These are phyloP conservation scores for Hemiscyllium ocellatum DNA, from an alignment of 2,113 vertebrate species.

Conservation along the genomic window DNA sequence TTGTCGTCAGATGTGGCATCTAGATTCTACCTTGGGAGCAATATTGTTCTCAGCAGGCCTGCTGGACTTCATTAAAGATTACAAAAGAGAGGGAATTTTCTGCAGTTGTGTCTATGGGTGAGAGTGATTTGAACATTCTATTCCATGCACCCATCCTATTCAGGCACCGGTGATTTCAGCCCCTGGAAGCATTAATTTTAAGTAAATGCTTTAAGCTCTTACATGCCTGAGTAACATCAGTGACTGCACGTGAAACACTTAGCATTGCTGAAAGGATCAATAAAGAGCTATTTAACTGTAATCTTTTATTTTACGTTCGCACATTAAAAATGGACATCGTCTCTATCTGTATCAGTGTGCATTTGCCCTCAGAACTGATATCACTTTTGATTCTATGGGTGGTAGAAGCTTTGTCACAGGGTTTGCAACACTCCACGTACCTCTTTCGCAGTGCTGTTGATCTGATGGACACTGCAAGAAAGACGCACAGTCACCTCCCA, in stretches of 20 bases:
- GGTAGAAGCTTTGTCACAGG: neutral
- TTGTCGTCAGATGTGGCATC: neutral
- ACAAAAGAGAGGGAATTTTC: neutral
- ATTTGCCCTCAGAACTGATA: neutral
- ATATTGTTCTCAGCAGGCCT: neutral
- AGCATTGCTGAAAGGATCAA: neutral
- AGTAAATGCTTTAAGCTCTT: neutral
- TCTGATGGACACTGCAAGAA: neutral
- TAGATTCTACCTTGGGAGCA: too few relatives aligned
- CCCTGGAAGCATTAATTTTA: neutral
- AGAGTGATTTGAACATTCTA: neutral
- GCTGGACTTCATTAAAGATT: neutral
- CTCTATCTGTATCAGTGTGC: too few relatives aligned
- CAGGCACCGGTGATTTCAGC: neutral
- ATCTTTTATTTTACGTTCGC: neutral
- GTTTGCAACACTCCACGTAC: neutral
- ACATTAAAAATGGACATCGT: neutral
- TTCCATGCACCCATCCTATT: neutral
- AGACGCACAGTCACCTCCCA: neutral
- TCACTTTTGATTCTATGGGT: neutral
- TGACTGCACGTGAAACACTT: neutral
- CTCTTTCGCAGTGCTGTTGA: neutral
- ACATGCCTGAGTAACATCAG: neutral
- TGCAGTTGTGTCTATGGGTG: neutral
- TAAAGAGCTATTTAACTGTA: neutral